phyloP scores from a whole-genome alignment of 2,113 vertebrate genomes.

The Zootoca vivipara region DNA sequence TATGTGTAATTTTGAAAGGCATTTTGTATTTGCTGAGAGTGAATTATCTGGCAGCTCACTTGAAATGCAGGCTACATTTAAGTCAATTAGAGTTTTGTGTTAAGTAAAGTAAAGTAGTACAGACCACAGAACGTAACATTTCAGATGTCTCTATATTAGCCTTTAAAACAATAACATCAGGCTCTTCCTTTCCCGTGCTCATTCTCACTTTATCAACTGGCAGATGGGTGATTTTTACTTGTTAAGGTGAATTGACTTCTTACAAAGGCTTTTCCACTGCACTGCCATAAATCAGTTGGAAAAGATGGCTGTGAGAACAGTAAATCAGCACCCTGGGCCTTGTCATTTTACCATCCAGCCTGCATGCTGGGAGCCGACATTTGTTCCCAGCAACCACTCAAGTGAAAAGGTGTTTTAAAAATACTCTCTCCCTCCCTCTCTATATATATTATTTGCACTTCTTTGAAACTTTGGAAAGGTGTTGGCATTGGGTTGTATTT shows the following conservation, averaged over 20 bases:
- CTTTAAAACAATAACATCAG: slow-evolving; percentile 21
- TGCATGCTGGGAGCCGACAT: slow-evolving; percentile 8
- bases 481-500: background rate
- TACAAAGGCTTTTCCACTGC: slow-evolving; percentile 43
- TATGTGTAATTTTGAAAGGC: background rate
- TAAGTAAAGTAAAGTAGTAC: background rate
- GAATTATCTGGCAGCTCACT: background rate
- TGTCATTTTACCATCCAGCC: slow-evolving; percentile 26
- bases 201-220: slow-evolving; percentile 16
- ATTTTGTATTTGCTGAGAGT: background rate
- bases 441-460: background rate
- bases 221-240: slow-evolving; percentile 45
- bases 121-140: background rate
- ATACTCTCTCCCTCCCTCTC: too few species aligned
- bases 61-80: background rate
- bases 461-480: slow-evolving; percentile 22
- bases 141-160: slow-evolving; percentile 7
- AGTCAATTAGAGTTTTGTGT: background rate
- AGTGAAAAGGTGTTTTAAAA: slow-evolving; percentile 35
- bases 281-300: slow-evolving; percentile 42
- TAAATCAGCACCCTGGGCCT: slow-evolving; percentile 40
- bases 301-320: slow-evolving; percentile 18
- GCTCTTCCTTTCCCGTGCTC: slow-evolving; percentile 32
- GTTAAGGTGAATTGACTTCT: slow-evolving; percentile 37
- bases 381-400: slow-evolving; percentile 20